Evolutionary conservation across 2,888 invertebrate species (phyloP).

Genomic region (Hyposoter didymator): DNA sequence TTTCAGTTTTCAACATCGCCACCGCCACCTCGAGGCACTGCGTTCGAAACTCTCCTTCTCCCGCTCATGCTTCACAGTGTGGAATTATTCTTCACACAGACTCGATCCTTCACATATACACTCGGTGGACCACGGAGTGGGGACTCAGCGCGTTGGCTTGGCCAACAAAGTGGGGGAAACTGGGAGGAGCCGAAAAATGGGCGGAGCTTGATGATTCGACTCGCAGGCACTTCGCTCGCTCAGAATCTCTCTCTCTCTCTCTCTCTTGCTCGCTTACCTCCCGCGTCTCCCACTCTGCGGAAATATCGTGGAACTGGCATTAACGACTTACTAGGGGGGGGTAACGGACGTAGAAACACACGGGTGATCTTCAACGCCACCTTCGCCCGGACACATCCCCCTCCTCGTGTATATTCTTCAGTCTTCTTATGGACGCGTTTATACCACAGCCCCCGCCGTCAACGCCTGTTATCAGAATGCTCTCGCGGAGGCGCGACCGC

Average conservation of each 20-base stretch:
- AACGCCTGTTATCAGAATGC: slow-evolving; percentile 63
- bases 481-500: slow-evolving; percentile 67
- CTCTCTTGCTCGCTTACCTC: not conserved
- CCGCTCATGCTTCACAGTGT: slow-evolving; percentile 3
- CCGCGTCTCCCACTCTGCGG: slow-evolving; percentile 17
- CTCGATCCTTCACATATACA: not conserved
- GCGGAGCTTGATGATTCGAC: slow-evolving; percentile 42
- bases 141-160: not conserved
- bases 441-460: slow-evolving; percentile 52
- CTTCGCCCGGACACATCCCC: slow-evolving; percentile 65
- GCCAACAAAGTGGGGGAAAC: slow-evolving; percentile 34
- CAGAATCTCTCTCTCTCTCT: slow-evolving; percentile 1
- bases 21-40: slow-evolving; percentile 26
- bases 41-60: slow-evolving; percentile 30
- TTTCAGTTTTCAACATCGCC: slow-evolving; percentile 14
- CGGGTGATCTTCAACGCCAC: slow-evolving; percentile 63
- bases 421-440: slow-evolving; percentile 34
- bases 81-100: not conserved
- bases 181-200: slow-evolving; percentile 53
- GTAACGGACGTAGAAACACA: slow-evolving; percentile 63
- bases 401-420: slow-evolving; percentile 48
- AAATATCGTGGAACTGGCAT: slow-evolving; percentile 46
- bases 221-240: slow-evolving; percentile 29
- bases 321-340: slow-evolving; percentile 51
- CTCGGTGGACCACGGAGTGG: not conserved